Evolutionary conservation across 2,888 invertebrate genomes (phyloP).

Genomic region (Aquatica leii): DNA sequence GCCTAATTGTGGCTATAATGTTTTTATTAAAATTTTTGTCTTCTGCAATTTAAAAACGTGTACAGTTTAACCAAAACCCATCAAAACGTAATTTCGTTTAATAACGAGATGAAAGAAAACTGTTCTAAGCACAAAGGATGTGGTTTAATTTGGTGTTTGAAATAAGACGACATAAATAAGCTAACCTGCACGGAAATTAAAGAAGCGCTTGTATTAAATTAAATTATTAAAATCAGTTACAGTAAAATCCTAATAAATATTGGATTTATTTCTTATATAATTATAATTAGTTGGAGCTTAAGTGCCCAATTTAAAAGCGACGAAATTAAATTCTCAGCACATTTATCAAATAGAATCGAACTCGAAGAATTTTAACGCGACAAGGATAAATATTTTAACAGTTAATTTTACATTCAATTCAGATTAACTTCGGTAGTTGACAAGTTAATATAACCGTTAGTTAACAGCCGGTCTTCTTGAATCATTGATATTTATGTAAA

Average conservation of each 20-base stretch:
- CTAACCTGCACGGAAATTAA: constrained; percentile 1
- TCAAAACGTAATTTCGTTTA: too few species aligned
- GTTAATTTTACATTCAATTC: constrained; percentile 54
- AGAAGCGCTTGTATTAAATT: constrained; percentile 23
- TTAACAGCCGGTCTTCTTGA: constrained; percentile 44
- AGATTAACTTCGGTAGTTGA: constrained; percentile 51
- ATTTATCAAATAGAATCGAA: constrained; percentile 40
- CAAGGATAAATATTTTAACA: constrained; percentile 55
- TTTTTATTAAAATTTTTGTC: too few species aligned
- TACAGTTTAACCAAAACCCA: too few species aligned
- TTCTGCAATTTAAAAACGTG: too few species aligned
- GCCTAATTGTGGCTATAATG: too few species aligned
- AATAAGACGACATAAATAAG: not conserved
- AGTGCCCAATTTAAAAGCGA: constrained; percentile 35
- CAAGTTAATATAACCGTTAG: constrained; percentile 54
- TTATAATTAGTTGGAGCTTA: constrained; percentile 38
- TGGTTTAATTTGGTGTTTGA: not conserved
- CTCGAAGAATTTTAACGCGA: constrained; percentile 51
- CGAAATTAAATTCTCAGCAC: constrained; percentile 34
- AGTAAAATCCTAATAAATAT: constrained; percentile 32
- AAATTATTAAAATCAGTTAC: constrained; percentile 33
- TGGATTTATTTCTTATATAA: constrained; percentile 29
- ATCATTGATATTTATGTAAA: constrained; percentile 56
- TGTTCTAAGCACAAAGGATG: too few species aligned
- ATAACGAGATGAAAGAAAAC: too few species aligned